Evolutionary conservation across 2,797 vertebrate species (phyloP), one percentile per base, ranked within the genome.

Genomic region (Peromyscus nudipes): DNA sequence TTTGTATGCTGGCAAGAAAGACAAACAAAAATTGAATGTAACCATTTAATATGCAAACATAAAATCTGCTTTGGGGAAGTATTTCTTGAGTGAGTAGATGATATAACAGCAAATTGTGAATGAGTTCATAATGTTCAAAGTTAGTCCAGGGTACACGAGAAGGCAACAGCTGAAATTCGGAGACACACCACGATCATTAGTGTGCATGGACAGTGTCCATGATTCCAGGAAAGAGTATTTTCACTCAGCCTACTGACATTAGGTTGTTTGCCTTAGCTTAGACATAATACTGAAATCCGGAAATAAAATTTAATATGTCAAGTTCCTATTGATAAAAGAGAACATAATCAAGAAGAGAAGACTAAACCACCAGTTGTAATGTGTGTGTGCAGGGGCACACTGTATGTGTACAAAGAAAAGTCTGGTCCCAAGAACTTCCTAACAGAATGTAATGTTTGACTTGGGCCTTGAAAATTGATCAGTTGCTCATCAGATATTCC

Each of bases 231-330:
- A 2, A 93, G 55, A 64, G 6, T 40, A 37, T 19, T 64, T 19
- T 89, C 82, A 92, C 43, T 75, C 37, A 76, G 49, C 65, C 34
- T 49, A 23, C 11, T 29, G 64, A 57, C 21, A 73, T 49, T 34
- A 34, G 34, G 46, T 16, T 60, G 6, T 76, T 62, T 73, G 17
- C 19, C 34, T 31, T 76, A n/a, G 40, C 31, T 95, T 81, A 91
- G 43, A 81, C 9, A 17, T 67, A 90, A 77, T 65, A 84, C 4
- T 6, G 49, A 93, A 89, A 79, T 89, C n/a, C 71, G 29, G 43
- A 96, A 92, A 91, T 83, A 94, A 89, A 96, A 37, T 40, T 49
- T 76, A 95, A 85, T 69, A 89, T 82, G 90, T 49, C 57, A 92
- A 65, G 1, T 37, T 81, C 31, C 16, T 27, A 64, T 77, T 23